phyloP scores from a whole-genome alignment of 2,888 invertebrate genomes.

The Trichopria drosophilae region DNA sequence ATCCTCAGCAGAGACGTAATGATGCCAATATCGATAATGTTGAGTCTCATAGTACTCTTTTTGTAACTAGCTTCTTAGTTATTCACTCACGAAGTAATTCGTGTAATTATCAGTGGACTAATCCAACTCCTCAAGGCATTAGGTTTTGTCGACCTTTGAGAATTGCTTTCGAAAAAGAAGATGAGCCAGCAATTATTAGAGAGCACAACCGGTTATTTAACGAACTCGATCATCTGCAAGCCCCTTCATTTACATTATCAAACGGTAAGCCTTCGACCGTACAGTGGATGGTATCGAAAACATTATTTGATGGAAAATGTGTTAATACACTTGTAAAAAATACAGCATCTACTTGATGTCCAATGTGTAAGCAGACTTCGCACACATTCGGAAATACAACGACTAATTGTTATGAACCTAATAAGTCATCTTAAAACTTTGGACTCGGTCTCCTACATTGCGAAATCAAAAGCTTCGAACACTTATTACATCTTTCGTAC shows the following conservation, averaged over 20 bases:
- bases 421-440: neutral
- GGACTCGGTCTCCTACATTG: no score
- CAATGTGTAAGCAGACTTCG: slow-evolving; percentile 1
- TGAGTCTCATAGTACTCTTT: slow-evolving; percentile 4
- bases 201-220: slow-evolving; percentile 4
- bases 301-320: slow-evolving; percentile 6
- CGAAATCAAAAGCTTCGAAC: no score
- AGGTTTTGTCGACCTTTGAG: no score
- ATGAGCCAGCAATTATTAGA: neutral
- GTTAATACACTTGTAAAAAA: slow-evolving; percentile 1
- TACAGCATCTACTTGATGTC: neutral
- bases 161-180: slow-evolving; percentile 11
- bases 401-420: neutral
- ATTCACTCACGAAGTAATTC: no score
- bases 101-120: no score
- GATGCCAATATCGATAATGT: slow-evolving; percentile 3
- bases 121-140: slow-evolving; percentile 8
- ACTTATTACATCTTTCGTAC: no score
- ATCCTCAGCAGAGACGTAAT: slow-evolving; percentile 5
- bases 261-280: neutral
- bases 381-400: slow-evolving; percentile 7
- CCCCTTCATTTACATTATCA: neutral
- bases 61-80: no score
- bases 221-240: neutral
- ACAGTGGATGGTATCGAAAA: neutral